Base-by-base conservation (phyloP, 2,113 vertebrate species). In the Gnathonemus longibarbis region DNA sequence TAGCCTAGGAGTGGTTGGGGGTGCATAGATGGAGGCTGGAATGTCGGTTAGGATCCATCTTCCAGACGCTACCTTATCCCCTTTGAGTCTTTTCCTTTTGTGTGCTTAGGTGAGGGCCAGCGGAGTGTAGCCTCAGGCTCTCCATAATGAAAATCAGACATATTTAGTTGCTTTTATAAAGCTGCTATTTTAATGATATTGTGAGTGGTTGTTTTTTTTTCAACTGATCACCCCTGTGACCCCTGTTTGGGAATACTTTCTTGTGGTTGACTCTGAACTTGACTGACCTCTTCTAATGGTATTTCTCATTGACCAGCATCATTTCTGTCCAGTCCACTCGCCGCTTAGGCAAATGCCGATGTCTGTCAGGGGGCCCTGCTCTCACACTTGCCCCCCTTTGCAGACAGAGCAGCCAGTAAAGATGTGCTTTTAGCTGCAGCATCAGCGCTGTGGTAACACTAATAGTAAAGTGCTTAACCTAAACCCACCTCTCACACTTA, bases 51-150 rank as follows among this genome's bases (percentile, higher is more conserved):
- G 27, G 58, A 58, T 56, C 35, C 50, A 13, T 15, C 74, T 27
- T 2, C 53, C 89, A 89, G 50, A 89, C 27, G n/a, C 19, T 27
- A 4, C 56, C 15, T 31, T 77, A 70, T 89, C 66, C 66, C 9
- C 48, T 89, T 62, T 89, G 19, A 70, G 46, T 11, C 66, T 27
- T 31, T 50, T 35, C 62, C 90, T 92, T 92, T 92, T 91, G 89
- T 92, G 89, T 91, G 83, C 84, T 77, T 87, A 90, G n/a, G 39
- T 89, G 62, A 62, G 74, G 50, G 52, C 66, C 21, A 2, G 21
- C 0, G 13, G 13, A n/a, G 70, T 46, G 52, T 3, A 13, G 8
- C 35, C 56, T 31, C 62, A 50, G 84, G 49, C 42, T 45, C 13
- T 53, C 7, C 50, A 1, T 39, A 27, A 70, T 70, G 62, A 70